Evolutionary conservation across 2,113 vertebrate genomes (phyloP), one percentile per base, ranked within the genome.

Genomic region (Argyrosomus japonicus): DNA sequence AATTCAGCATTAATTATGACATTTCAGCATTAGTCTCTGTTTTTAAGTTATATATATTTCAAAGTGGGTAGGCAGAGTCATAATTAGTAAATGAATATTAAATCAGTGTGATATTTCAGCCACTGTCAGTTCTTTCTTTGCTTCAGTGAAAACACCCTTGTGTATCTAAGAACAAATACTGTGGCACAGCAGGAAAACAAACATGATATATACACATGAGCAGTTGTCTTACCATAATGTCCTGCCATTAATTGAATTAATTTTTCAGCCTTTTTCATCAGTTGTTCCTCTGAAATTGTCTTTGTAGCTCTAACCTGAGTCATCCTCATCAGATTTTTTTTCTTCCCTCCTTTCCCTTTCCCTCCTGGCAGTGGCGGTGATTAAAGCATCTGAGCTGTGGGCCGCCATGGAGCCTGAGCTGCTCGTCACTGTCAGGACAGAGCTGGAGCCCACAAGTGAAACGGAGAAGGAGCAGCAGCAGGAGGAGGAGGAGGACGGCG

Each of bases 391-490:
- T 19, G 98, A 99, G 89, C 95, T 99, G 76, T 99, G 97, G 98
- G 94, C 95, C 51, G 97, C 97, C 0, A 99, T 99, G 98, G 94
- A 97, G 80, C 98, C 97, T 6, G 98, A 99, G 90, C 69, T 99
- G 76, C 95, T 82, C 14, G 79, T 91, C 74, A 96, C 97, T 1
- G 91, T 94, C 84, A 86, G 81, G 57, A 89, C 93, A 43, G 93
- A 96, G 60, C 92, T 97, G 62, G 83, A 95, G 18, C 86, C 91
- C 27, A 53, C 68, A 32, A 87, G 74, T 68, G 90, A 95, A 25
- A 81, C 81, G 0, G 90, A 95, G 51, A 81, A 89, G 57, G 89
- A 79, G 86, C 61, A 90, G 1, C 85, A 93, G 0, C 56, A 93
- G 0, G 53, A 93, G 29, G 2, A 90, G 1, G 85, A 93, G 0